phyloP scores from a whole-genome alignment of 1,140 invertebrate genomes.

The Bicyclus anynana region DNA sequence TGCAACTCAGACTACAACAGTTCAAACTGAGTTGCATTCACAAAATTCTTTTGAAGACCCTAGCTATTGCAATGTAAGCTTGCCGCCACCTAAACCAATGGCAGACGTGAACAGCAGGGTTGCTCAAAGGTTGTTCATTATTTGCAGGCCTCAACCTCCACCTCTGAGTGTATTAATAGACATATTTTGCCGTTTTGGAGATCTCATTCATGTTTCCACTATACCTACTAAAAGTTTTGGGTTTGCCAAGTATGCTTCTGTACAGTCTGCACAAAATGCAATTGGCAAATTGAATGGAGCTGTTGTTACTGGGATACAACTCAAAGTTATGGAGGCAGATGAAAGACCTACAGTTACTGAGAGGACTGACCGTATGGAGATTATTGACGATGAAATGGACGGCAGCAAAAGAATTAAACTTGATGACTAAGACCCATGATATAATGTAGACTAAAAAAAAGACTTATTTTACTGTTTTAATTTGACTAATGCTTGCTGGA shows the following conservation, averaged over 20 bases:
- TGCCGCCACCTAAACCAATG: slow-evolving; percentile 85
- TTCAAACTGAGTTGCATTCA: slow-evolving; percentile 20
- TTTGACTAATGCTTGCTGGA: neutral
- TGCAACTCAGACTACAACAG: slow-evolving; percentile 36
- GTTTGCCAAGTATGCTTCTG: slow-evolving; percentile 92
- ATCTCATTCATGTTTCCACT: slow-evolving; percentile 94
- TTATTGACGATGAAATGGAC: slow-evolving; percentile 41
- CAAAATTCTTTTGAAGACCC: slow-evolving; percentile 20
- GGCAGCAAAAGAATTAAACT: slow-evolving; percentile 56
- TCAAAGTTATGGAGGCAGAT: slow-evolving; percentile 94
- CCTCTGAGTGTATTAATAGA: slow-evolving; percentile 89
- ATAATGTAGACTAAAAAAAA: neutral
- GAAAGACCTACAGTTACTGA: slow-evolving; percentile 74
- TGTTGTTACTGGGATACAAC: slow-evolving; percentile 87
- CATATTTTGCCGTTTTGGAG: slow-evolving; percentile 94
- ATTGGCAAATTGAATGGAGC: slow-evolving; percentile 87
- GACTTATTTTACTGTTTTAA: neutral
- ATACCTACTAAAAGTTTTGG: slow-evolving; percentile 93
- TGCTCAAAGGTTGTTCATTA: slow-evolving; percentile 80
- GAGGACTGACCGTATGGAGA: slow-evolving; percentile 32
- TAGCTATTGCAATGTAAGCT: slow-evolving; percentile 78
- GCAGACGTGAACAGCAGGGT: slow-evolving; percentile 72
- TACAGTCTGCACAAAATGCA: slow-evolving; percentile 87
- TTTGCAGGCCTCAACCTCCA: slow-evolving; percentile 89
- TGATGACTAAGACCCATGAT: slow-evolving; percentile 27